phyloP scores from a whole-genome alignment of 2,113 vertebrate genomes.

The Ifrita kowaldi region DNA sequence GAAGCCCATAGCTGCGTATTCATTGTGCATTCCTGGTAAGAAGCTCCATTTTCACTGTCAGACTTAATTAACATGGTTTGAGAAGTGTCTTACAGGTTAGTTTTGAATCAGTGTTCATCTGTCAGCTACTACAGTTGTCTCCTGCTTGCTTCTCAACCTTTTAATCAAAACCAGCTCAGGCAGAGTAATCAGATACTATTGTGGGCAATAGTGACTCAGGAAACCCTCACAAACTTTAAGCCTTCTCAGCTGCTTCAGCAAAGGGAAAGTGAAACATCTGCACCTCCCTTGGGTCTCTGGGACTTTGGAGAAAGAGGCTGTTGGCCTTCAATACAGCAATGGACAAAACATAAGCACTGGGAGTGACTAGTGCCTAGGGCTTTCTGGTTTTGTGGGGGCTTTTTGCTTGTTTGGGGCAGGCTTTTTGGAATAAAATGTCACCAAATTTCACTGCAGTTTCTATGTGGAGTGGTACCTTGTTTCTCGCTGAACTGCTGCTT shows the following conservation, averaged over 20 bases:
- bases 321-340: background rate
- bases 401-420: background rate
- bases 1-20: background rate
- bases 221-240: background rate
- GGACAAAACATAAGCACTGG: background rate
- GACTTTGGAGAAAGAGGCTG: background rate
- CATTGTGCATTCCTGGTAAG: background rate
- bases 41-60: background rate
- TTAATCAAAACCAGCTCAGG: background rate
- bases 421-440: background rate
- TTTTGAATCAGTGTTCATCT: background rate
- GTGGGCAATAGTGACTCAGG: background rate
- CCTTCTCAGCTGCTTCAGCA: background rate
- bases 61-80: background rate
- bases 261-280: background rate
- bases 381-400: background rate
- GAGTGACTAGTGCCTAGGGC: background rate
- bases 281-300: background rate
- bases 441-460: background rate
- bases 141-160: background rate
- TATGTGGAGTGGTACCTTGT: background rate
- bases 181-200: background rate
- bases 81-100: background rate
- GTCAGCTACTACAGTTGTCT: background rate
- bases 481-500: background rate